A percentile compares a stretch with the other conserved stretches of the same genome.
phyloP scores from a whole-genome alignment of 2,113 vertebrate species.

The Thalassoma bifasciatum region DNA sequence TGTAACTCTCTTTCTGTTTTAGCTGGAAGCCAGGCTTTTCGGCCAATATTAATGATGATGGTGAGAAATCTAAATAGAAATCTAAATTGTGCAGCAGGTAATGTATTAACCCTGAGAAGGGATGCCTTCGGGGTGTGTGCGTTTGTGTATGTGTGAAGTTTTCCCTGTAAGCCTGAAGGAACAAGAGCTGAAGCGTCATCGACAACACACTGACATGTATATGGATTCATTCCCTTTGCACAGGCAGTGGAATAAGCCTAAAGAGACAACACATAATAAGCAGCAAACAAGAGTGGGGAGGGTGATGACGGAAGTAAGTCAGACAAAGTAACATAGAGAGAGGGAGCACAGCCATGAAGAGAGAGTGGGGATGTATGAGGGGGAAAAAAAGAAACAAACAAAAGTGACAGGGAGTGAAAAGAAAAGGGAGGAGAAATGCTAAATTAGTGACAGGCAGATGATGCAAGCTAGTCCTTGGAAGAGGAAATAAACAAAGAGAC shows the following conservation, averaged over 20 bases:
- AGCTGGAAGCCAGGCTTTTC: slow-evolving; percentile 26
- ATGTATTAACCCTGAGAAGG: slow-evolving; percentile 15
- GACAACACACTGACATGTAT: slow-evolving; percentile 52
- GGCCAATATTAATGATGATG: not conserved
- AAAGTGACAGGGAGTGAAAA: slow-evolving; percentile 28
- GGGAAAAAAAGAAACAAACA: slow-evolving; percentile 17
- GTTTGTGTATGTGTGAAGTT: slow-evolving; percentile 26
- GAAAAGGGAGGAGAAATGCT: slow-evolving; percentile 30
- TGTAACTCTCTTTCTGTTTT: slow-evolving; percentile 43
- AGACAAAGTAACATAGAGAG: slow-evolving; percentile 48
- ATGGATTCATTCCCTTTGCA: slow-evolving; percentile 45
- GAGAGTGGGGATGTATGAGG: slow-evolving; percentile 26
- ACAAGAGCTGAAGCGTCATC: slow-evolving; percentile 42
- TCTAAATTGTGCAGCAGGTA: slow-evolving; percentile 11
- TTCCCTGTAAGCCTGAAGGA: slow-evolving; percentile 32
- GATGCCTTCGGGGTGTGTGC: slow-evolving; percentile 22
- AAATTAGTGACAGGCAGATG: slow-evolving; percentile 62
- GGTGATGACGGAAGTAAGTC: slow-evolving; percentile 49
- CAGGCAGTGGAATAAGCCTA: slow-evolving; percentile 40
- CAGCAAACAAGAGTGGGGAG: slow-evolving; percentile 52
- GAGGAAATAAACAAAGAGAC: slow-evolving; percentile 57
- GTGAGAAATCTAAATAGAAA: too few species aligned
- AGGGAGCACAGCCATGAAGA: not conserved
- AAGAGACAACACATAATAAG: slow-evolving; percentile 49
- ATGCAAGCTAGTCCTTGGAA: slow-evolving; percentile 57